Conservation (phyloP, 2,888 invertebrate genomes). For the Achlya flavicornis region DNA sequence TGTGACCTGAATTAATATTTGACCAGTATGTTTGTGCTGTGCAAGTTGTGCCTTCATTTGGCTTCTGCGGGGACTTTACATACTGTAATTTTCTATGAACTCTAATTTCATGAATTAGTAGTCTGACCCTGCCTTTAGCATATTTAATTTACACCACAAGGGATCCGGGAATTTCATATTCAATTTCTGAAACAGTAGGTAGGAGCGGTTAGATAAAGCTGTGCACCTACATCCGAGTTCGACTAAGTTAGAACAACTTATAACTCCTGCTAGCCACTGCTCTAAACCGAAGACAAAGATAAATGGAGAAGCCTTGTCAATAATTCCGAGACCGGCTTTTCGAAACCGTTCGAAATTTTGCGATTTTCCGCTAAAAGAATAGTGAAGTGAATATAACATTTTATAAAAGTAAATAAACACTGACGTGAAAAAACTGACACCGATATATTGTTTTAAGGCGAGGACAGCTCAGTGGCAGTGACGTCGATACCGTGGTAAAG, state of each 20-base stretch:
- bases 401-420: background rate
- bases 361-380: background rate
- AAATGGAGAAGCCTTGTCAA: constrained; percentile 27
- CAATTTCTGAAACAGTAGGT: constrained; percentile 30
- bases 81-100: constrained; percentile 66
- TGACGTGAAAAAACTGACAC: background rate
- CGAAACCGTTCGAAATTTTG: constrained; percentile 7
- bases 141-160: constrained; percentile 50
- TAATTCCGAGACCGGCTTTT: constrained; percentile 14
- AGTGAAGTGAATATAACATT: background rate
- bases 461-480: too few relatives aligned
- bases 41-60: constrained; percentile 67
- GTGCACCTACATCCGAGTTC: constrained; percentile 10
- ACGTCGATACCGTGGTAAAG: too few relatives aligned
- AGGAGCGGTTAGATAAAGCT: background rate
- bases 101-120: constrained; percentile 65
- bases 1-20: constrained; percentile 82
- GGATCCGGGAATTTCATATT: constrained; percentile 43
- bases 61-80: constrained; percentile 56
- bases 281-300: constrained; percentile 27
- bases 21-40: constrained; percentile 62
- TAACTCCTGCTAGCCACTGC: constrained; percentile 25
- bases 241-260: constrained; percentile 23
- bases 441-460: too few relatives aligned
- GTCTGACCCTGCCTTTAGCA: constrained; percentile 49